Conservation (phyloP, 2,888 invertebrate genomes). For the Tiliacea aurago region DNA sequence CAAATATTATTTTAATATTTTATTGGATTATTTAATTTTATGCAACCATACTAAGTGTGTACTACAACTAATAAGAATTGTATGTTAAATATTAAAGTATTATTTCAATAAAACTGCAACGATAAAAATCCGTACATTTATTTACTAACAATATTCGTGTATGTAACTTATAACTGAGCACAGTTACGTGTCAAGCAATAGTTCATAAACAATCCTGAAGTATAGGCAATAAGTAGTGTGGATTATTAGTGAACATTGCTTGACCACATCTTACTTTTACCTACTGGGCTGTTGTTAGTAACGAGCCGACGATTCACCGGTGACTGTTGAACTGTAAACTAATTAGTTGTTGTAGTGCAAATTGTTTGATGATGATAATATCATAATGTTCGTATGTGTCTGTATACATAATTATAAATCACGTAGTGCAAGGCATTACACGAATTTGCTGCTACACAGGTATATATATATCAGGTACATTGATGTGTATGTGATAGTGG, state of each 20-base stretch:
- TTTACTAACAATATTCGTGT: constrained; percentile 73
- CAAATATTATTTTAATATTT: too few relatives aligned
- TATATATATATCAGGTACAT: constrained; percentile 74
- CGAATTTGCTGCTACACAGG: constrained; percentile 47
- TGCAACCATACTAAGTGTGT: not conserved
- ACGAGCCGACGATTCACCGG: constrained; percentile 30
- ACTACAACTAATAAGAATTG: not conserved
- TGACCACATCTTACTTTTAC: constrained; percentile 45
- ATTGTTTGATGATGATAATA: constrained; percentile 30
- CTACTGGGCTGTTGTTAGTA: constrained; percentile 53
- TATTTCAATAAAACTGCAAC: constrained; percentile 62
- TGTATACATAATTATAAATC: constrained; percentile 43
- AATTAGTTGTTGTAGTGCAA: constrained; percentile 30
- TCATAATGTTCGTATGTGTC: constrained; percentile 21
- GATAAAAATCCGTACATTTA: constrained; percentile 73
- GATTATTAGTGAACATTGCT: constrained; percentile 64
- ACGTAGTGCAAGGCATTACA: constrained; percentile 30
- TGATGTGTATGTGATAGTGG: constrained; percentile 68
- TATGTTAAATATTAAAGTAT: constrained; percentile 25
- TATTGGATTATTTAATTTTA: too few relatives aligned
- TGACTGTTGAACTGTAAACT: constrained; percentile 24
- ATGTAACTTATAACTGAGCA: constrained; percentile 70
- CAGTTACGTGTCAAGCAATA: constrained; percentile 66
- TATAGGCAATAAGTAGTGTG: constrained; percentile 49
- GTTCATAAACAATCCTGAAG: constrained; percentile 59